These are phyloP conservation scores for Drosophila glabriapex DNA, from an alignment of 2,888 invertebrate species.

Conservation along the genomic window DNA sequence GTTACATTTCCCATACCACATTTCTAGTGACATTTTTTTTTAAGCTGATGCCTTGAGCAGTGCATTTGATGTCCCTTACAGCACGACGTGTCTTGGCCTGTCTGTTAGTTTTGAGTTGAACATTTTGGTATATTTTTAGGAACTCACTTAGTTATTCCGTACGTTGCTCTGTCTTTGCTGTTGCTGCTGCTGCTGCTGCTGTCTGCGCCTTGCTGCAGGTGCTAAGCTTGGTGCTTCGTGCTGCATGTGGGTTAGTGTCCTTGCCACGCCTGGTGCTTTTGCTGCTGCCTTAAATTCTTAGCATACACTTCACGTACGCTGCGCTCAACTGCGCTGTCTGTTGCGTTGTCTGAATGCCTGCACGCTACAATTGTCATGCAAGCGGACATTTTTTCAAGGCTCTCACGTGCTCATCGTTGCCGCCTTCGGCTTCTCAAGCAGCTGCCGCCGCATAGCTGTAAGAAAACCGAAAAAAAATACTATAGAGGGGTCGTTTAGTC, in stretches of 20 bases:
- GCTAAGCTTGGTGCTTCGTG: slow-evolving; percentile 58
- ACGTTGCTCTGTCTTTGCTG: slow-evolving; percentile 55
- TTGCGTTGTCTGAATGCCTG: slow-evolving; percentile 79
- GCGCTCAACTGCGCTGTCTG: slow-evolving; percentile 65
- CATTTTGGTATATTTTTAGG: slow-evolving; percentile 33
- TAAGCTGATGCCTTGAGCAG: slow-evolving; percentile 24
- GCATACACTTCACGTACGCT: slow-evolving; percentile 75
- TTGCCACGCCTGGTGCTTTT: slow-evolving; percentile 46
- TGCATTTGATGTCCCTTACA: slow-evolving; percentile 41
- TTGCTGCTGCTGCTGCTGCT: slow-evolving; percentile 25
- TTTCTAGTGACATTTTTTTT: neutral
- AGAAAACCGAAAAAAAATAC: slow-evolving; percentile 7
- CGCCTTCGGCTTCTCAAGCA: slow-evolving; percentile 48
- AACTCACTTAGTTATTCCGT: slow-evolving; percentile 69
- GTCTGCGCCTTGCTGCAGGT: slow-evolving; percentile 65
- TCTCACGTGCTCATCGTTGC: slow-evolving; percentile 59
- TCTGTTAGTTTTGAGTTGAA: slow-evolving; percentile 34
- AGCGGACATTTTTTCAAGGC: slow-evolving; percentile 78
- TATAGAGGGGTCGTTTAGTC: slow-evolving; percentile 30
- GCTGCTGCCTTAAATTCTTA: slow-evolving; percentile 54
- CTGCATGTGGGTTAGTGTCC: slow-evolving; percentile 58
- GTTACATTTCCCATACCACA: neutral
- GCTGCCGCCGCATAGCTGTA: slow-evolving; percentile 46
- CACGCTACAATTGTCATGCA: slow-evolving; percentile 82
- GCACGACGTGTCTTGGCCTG: slow-evolving; percentile 20